phyloP scores from a whole-genome alignment of 2,113 vertebrate genomes.

The Arenaria interpres region DNA sequence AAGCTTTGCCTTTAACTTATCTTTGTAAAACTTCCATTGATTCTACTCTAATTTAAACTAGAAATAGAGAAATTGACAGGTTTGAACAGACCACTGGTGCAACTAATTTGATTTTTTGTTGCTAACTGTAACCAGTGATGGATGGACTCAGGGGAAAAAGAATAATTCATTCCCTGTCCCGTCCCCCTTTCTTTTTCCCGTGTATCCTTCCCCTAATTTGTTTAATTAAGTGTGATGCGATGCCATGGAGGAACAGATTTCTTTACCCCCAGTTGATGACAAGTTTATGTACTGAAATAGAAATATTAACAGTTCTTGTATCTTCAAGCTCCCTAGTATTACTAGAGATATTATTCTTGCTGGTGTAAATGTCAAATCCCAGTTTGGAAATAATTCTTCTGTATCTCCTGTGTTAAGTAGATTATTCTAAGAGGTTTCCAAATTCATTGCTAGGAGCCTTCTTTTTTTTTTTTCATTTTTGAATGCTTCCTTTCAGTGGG shows the following conservation, averaged over 20 bases:
- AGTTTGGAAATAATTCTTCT: constrained; percentile 8
- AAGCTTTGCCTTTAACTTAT: constrained; percentile 37
- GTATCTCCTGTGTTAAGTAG: neutral
- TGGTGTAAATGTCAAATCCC: constrained; percentile 38
- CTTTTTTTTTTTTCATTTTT: neutral
- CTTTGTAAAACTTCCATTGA: constrained; percentile 51
- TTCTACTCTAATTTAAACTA: constrained; percentile 37
- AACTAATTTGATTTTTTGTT: constrained; percentile 60
- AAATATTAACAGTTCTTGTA: constrained; percentile 18
- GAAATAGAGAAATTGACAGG: constrained; percentile 36
- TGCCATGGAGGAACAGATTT: neutral
- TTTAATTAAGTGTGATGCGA: neutral
- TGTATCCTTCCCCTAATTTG: neutral
- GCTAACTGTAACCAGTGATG: constrained; percentile 17
- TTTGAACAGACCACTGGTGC: constrained; percentile 43
- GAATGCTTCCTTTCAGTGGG: neutral
- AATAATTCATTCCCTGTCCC: neutral
- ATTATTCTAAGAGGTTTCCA: constrained; percentile 3
- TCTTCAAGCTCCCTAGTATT: neutral
- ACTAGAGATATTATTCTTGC: neutral
- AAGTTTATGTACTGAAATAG: constrained; percentile 35
- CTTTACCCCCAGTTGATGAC: neutral
- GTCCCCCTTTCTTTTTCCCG: neutral
- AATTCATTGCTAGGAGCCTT: neutral
- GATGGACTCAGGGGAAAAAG: neutral